Evolutionary conservation across 2,113 vertebrate genomes (phyloP).

Genomic region (Myotis davidii): DNA sequence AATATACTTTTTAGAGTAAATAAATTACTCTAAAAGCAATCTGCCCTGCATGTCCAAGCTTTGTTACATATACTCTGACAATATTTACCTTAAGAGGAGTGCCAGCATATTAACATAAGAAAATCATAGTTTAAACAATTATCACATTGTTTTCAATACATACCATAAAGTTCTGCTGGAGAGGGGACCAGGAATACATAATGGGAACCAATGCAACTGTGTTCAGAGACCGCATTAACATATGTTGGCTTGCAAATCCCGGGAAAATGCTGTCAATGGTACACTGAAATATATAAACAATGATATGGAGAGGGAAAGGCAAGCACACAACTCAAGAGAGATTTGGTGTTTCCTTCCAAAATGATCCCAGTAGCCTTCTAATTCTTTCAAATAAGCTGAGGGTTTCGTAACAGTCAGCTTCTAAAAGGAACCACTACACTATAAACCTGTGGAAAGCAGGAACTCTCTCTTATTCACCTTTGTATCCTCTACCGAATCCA

Average conservation of each 20-base stretch:
- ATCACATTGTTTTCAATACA: not conserved
- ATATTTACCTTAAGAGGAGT: constrained; percentile 3
- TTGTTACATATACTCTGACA: not conserved
- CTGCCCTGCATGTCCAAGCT: not conserved
- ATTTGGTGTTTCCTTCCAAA: constrained; percentile 32
- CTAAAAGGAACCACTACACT: not conserved
- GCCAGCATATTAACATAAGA: not conserved
- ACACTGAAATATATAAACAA: constrained; percentile 86
- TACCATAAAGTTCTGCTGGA: constrained; percentile 99
- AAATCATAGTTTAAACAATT: not conserved
- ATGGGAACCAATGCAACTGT: constrained; percentile 97
- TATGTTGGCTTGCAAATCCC: constrained; percentile 91
- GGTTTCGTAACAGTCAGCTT: not conserved
- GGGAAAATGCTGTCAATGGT: constrained; percentile 95
- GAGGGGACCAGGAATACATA: constrained; percentile 99
- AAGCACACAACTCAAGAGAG: not conserved
- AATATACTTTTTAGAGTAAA: not conserved
- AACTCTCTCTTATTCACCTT: not conserved
- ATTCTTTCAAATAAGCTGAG: not conserved
- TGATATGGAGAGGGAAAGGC: constrained; percentile 17
- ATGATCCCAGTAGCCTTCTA: not conserved
- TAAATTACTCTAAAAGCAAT: not conserved
- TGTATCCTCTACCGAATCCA: not conserved
- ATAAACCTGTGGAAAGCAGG: not conserved
- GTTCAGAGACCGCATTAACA: constrained; percentile 94